Percentiles rank a stretch among this genome's conserved stretches.
These are phyloP conservation scores for Drosophila recens DNA, from an alignment of 2,888 invertebrate genomes.

Conservation along the genomic window DNA sequence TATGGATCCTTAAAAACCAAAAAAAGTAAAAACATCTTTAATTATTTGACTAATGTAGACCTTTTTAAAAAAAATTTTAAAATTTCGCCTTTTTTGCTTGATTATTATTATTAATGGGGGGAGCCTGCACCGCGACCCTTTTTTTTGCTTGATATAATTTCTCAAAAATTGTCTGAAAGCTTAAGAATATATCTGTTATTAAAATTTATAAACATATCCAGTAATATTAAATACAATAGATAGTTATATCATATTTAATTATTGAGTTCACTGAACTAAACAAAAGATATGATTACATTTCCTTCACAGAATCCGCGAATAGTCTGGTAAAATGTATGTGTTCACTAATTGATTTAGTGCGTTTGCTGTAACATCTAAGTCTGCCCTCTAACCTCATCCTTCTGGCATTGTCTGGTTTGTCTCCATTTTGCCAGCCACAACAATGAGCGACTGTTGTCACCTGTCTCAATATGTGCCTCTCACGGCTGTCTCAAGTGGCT, in stretches of 20 bases:
- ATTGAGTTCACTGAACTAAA: conserved; percentile 12
- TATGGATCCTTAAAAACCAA: no score
- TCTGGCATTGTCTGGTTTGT: neutral
- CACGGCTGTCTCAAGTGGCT: conserved; percentile 74
- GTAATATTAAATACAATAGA: conserved; percentile 28
- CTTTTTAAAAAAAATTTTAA: no score
- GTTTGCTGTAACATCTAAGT: conserved; percentile 40
- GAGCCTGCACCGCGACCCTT: no score
- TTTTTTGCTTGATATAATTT: no score
- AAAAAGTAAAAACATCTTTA: no score
- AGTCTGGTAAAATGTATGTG: conserved; percentile 5
- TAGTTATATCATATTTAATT: neutral
- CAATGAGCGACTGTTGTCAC: conserved; percentile 70
- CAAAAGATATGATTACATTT: conserved; percentile 1
- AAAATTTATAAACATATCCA: no score
- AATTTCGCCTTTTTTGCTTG: no score
- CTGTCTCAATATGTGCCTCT: conserved; percentile 79
- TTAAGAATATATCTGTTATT: no score
- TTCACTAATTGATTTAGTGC: conserved; percentile 71
- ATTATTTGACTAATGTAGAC: no score
- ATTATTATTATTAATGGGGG: no score
- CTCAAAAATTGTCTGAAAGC: no score
- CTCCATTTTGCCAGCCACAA: conserved; percentile 6
- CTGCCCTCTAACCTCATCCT: neutral
- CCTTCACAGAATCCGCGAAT: neutral